Evolutionary conservation across 2,113 vertebrate species (phyloP).

Genomic region (Sylvilagus bachmani): DNA sequence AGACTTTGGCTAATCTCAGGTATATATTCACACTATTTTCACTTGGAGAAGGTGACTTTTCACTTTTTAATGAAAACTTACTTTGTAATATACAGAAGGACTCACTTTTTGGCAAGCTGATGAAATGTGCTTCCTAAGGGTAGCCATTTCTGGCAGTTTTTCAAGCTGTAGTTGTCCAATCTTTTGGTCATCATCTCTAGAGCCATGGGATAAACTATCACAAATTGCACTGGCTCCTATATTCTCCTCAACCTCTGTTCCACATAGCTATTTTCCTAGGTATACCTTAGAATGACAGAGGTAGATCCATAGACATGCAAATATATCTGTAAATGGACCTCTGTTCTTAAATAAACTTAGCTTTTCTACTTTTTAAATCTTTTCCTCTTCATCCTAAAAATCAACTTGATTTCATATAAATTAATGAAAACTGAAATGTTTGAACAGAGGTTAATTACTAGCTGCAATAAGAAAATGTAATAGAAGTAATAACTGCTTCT

Average conservation of each 20-base stretch:
- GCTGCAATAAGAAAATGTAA: constrained; percentile 33
- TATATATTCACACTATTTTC: not conserved
- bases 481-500: constrained; percentile 61
- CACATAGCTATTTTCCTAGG: not conserved
- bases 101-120: not conserved
- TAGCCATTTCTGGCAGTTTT: not conserved
- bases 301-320: not conserved
- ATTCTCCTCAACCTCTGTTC: not conserved
- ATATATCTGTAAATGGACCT: not conserved
- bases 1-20: not conserved
- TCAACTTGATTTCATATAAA: constrained; percentile 55
- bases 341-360: not conserved
- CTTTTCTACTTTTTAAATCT: not conserved
- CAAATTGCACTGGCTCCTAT: not conserved
- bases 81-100: not conserved
- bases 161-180: not conserved
- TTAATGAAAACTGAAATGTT: constrained; percentile 59
- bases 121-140: not conserved
- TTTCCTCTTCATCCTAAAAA: constrained; percentile 12
- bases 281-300: not conserved
- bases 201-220: not conserved
- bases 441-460: constrained; percentile 52
- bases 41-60: not conserved
- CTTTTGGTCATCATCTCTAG: not conserved
- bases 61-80: not conserved